Evolutionary conservation across 2,797 vertebrate species (phyloP), one percentile per base, ranked within the genome.

Genomic region (Corythornis leucogaster): DNA sequence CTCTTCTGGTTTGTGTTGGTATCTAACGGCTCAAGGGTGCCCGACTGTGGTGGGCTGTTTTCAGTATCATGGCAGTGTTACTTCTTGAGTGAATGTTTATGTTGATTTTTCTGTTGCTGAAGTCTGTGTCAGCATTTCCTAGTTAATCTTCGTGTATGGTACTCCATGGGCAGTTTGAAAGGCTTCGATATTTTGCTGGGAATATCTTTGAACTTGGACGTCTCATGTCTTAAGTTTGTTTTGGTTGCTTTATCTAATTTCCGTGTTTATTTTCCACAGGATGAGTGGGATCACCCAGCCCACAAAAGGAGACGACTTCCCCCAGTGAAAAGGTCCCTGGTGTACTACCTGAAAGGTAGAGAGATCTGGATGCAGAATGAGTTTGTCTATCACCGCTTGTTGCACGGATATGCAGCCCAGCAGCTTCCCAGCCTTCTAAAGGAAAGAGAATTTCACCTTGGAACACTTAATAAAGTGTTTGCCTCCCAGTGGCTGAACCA

Each of bases 401-500:
- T 99, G 81, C 98, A 98, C 1, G 98, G 98, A 50, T 99, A 99
- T 7, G 99, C 99, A 6, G 99, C 99, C 9, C 98, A 99, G 63
- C 98, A 98, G 50, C 98, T 99, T 73, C 99, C 99, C 6, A 97
- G 98, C 85, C 98, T 99, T 81, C 98, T 99, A 38, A 98, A 97
- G 74, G 99, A 99, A 95, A 98, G 98, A 92, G 99, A 99, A 95
- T 99, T 99, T 96, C 98, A 99, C 30, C 98, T 99, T 4, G 99
- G 99, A 73, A 98, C 98, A 45, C 98, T 99, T 50, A 99, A 99
- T 96, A 99, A 99, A 97, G 99, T 99, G 77, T 99, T 99, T 85
- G 99, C 99, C 5, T 99, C 99, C 43, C 99, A 99, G 95, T 99
- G 99, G 99, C 98, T 99, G 93, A 99, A 99, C 97, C 99, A 99